A percentile compares a stretch with the other conserved stretches of the same genome.
phyloP scores from a whole-genome alignment of 2,113 vertebrate species.

The Hydrolagus affinis region DNA sequence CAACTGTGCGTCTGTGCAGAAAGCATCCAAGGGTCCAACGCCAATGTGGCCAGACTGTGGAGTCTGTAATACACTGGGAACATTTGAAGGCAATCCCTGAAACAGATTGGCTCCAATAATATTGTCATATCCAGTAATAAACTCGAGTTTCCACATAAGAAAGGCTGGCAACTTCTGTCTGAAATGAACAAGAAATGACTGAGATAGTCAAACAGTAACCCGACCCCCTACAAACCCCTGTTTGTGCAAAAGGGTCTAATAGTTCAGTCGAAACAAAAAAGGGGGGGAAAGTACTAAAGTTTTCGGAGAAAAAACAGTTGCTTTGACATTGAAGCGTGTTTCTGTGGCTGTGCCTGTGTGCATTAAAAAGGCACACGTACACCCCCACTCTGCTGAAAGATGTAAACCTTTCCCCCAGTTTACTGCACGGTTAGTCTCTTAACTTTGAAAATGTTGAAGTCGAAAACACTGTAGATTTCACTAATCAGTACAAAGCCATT shows the following conservation, averaged over 20 bases:
- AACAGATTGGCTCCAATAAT: background rate
- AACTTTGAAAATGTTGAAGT: background rate
- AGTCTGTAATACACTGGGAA: too few species aligned
- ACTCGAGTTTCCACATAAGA: background rate
- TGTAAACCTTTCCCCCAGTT: background rate
- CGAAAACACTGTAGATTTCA: background rate
- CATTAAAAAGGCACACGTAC: background rate
- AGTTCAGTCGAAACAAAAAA: background rate
- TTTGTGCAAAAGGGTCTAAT: background rate
- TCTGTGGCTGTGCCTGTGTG: background rate
- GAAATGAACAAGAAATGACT: background rate
- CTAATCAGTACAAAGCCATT: background rate
- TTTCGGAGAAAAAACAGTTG: background rate
- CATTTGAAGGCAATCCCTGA: background rate
- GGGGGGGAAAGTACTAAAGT: background rate
- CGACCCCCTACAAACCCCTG: background rate
- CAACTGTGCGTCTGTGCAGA: background rate
- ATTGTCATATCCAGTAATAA: background rate
- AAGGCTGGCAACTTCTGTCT: background rate
- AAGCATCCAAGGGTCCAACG: background rate
- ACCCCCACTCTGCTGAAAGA: background rate
- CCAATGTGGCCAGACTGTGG: background rate
- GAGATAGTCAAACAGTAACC: background rate
- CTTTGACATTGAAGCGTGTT: background rate
- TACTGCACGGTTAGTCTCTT: background rate